Base-by-base conservation (phyloP, 2,113 vertebrate species). In the Saguinus midas region DNA sequence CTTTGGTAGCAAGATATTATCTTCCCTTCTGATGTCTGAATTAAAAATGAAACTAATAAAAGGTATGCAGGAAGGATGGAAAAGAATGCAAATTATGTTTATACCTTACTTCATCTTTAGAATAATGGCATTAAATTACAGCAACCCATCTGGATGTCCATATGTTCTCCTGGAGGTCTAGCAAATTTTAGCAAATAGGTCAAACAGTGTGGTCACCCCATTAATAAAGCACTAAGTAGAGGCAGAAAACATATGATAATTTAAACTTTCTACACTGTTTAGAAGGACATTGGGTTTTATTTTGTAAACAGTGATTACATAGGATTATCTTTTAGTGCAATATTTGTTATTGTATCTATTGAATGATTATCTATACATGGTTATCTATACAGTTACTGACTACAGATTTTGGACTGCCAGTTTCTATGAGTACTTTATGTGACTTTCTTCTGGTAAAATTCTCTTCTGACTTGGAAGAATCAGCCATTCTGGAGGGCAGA, bases 11-110 rank as follows among this genome's bases (percentile, higher is more conserved):
- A 98, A 98, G 97, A 83, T 98, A 98, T 98, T 98, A 98, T 97
- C 97, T 98, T 98, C 97, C 95, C 95, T 98, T 98, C 97, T 97
- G 97, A 58, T 98, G 89, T 75, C 68, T 97, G 91, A 92, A 80
- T 97, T 97, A 97, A 98, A 98, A 97, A 96, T 95, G 90, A 94
- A 96, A 94, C 97, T 98, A 98, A 98, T 98, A 96, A 98, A 98
- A 98, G 83, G 25, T 97, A 97, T 96, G 43, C 94, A 97, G 87
- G 97, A 98, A 98, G 95, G 92, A 98, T 94, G 78, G 97, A 92
- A 98, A 98, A 98, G 96, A 98, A 98, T 98, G 98, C 98, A 98
- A 99, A 98, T 98, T 98, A 98, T 98, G 87, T 98, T 98, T 98
- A 98, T 98, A 94, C 83, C 92, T 98, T 98, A 97, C 93, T 98